Conservation (phyloP, 1,140 invertebrate species). For the Fopius arisanus region DNA sequence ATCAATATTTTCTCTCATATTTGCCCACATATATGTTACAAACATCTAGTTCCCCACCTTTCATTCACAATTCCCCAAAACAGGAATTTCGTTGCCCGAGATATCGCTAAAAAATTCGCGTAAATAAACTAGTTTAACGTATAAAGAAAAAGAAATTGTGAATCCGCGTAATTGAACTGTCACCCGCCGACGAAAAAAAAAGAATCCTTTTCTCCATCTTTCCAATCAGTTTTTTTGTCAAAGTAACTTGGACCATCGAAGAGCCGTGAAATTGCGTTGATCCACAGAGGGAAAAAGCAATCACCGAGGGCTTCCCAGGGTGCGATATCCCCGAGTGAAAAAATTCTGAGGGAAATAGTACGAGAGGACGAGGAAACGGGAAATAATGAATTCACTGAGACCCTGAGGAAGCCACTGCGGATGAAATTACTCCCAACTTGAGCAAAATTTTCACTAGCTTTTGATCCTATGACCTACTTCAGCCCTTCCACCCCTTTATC, state of each 20-base stretch:
- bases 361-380: conserved; percentile 39
- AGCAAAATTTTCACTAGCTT: conserved; percentile 34
- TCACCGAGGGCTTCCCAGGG: conserved; percentile 30
- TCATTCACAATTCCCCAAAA: too few relatives aligned
- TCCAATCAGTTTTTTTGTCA: neutral
- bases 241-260: neutral
- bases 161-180: too few relatives aligned
- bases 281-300: conserved; percentile 36
- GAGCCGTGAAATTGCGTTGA: neutral
- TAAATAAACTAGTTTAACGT: too few relatives aligned
- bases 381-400: conserved; percentile 51
- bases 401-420: neutral
- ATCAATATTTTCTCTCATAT: too few relatives aligned
- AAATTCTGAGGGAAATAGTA: neutral
- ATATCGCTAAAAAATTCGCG: too few relatives aligned
- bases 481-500: conserved; percentile 24
- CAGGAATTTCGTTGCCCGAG: too few relatives aligned
- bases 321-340: neutral
- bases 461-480: conserved; percentile 48
- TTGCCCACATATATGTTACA: too few relatives aligned
- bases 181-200: neutral
- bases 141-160: too few relatives aligned
- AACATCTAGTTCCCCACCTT: too few relatives aligned
- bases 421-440: conserved; percentile 16
- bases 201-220: neutral